Base-by-base conservation (phyloP, 2,888 invertebrate genomes). In the Ectemnius continuus region DNA sequence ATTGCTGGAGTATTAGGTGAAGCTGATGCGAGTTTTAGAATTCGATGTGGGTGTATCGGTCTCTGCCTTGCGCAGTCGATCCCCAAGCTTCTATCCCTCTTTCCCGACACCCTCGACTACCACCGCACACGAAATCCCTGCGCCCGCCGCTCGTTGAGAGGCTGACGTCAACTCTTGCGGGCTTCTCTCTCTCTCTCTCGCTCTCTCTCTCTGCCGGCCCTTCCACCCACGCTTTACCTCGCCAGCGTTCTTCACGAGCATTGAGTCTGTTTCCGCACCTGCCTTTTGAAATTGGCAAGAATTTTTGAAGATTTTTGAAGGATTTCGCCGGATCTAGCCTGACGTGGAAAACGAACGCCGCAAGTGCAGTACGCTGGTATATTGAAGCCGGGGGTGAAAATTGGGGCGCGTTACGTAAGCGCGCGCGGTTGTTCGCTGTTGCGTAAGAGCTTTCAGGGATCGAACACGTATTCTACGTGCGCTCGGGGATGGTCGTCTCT, bases 341-440 rank as follows among this genome's bases (percentile, higher is more conserved):
- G 5, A 36, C 36, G 36, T 36, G 36, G 8, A 6, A 36, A 36
- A 36, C 8, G 8, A 8, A 6, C 8, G 11, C 8, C 36, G 36
- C 11, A 36, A 36, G 8, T 36, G 36, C 36, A 36, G 36, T 36
- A 14, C 52, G n/a, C 6, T 52, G n/a, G 52, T 36, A 36, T 36
- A 36, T 36, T 36, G 36, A 36, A 36, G 36, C 4, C 2, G 52
- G 52, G 52, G 52, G 16, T 52, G 52, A 52, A 52, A 52, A 52
- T 52, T 52, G 52, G 16, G 52, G n/a, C 52, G 52, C 52, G 52
- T 52, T 52, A 52, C 52, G 52, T 52, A 52, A 52, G 52, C 14
- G 16, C 52, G 16, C 16, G 52, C 52, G 52, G 16, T 16, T 52
- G 52, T 52, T 16, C 52, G 52, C 16, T 52, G 52, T 52, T 52